Conservation (phyloP, 2,888 invertebrate species). For the Cantharis nigra region DNA sequence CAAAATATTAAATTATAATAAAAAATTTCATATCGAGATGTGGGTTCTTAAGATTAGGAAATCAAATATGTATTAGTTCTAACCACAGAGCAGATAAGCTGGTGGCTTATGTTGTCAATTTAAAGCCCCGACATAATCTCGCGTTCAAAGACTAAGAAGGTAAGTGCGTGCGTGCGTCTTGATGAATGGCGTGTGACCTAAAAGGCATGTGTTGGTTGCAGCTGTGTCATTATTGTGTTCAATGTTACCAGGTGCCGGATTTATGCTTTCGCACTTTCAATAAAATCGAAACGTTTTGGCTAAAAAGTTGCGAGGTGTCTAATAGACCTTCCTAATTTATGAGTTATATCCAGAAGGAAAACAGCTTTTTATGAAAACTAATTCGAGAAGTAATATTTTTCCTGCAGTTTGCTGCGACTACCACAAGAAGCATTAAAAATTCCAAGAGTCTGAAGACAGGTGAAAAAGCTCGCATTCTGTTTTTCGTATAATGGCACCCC, state of each 20-base stretch:
- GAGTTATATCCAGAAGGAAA: not conserved
- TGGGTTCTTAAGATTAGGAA: not conserved
- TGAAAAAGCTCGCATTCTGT: not conserved
- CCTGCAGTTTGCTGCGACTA: not conserved
- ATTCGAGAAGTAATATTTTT: not conserved
- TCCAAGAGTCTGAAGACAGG: too few relatives aligned
- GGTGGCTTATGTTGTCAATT: not conserved
- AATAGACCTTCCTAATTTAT: not conserved
- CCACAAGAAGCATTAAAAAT: not conserved
- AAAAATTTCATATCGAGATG: not conserved
- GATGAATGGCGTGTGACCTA: not conserved
- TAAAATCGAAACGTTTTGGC: not conserved
- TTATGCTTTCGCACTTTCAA: not conserved
- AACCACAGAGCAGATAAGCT: not conserved
- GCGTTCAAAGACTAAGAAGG: not conserved
- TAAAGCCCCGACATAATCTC: not conserved
- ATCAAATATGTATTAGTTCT: not conserved
- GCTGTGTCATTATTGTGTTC: not conserved
- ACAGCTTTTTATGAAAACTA: not conserved
- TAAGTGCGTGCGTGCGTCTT: not conserved
- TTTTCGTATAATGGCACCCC: not conserved
- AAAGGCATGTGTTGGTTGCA: not conserved
- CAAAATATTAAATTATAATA: not conserved
- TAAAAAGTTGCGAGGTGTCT: not conserved
- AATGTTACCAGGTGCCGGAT: not conserved